Conservation (phyloP, 2,113 vertebrate genomes). For the Paramisgurnus dabryanus region DNA sequence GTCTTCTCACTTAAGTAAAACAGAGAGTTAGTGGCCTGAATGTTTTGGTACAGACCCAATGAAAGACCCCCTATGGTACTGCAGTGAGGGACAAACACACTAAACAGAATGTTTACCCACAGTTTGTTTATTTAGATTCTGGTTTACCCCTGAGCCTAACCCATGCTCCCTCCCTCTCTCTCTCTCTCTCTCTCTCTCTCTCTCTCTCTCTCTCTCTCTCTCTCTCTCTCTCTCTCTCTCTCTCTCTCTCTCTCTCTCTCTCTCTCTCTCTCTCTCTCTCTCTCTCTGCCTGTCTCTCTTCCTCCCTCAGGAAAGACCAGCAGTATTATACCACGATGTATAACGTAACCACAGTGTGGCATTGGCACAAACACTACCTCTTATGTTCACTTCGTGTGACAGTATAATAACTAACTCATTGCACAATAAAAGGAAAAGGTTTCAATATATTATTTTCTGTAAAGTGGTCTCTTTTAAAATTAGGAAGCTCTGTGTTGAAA, state of each 20-base stretch:
- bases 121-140: slow-evolving; percentile 71
- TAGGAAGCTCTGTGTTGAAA: slow-evolving; percentile 29
- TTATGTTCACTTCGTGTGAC: slow-evolving; percentile 51
- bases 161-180: slow-evolving; percentile 12
- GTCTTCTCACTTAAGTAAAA: slow-evolving; percentile 67
- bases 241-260: background rate
- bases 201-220: background rate
- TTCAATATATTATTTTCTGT: slow-evolving; percentile 64
- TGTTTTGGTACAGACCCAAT: slow-evolving; percentile 60
- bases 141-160: slow-evolving; percentile 47
- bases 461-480: slow-evolving; percentile 60
- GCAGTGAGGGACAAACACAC: slow-evolving; percentile 65
- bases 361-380: slow-evolving; percentile 44
- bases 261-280: slow-evolving; percentile 11
- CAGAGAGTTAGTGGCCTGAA: slow-evolving; percentile 41
- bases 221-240: background rate
- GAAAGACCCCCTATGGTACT: slow-evolving; percentile 64
- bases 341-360: slow-evolving; percentile 50
- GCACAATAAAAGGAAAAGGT: slow-evolving; percentile 55
- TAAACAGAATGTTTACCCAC: slow-evolving; percentile 65
- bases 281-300: slow-evolving; percentile 10
- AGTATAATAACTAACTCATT: slow-evolving; percentile 55
- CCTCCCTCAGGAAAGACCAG: slow-evolving; percentile 34
- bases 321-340: slow-evolving; percentile 56
- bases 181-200: slow-evolving; percentile 14